Percentiles rank a stretch among this genome's conserved stretches.
Conservation (phyloP, 2,888 invertebrate genomes). For the Sipha maydis region DNA sequence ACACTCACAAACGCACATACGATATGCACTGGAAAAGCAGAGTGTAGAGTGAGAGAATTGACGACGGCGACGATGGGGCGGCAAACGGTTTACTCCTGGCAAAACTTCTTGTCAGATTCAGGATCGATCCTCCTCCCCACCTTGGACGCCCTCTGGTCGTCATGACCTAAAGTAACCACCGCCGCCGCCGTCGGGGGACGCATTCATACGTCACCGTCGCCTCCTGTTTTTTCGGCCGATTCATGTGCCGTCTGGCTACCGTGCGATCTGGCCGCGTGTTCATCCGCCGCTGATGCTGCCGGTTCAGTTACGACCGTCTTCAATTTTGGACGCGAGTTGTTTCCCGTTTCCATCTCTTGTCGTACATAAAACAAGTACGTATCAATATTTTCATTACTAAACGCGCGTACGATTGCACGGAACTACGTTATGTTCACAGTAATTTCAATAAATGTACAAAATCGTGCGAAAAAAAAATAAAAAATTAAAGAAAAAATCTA, state of each 20-base stretch:
- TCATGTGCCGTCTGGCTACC: slow-evolving; percentile 60
- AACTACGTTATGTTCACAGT: no score
- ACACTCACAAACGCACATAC: neutral
- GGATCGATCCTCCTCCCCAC: slow-evolving; percentile 60
- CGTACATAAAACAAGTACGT: neutral
- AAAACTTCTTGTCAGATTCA: slow-evolving; percentile 58
- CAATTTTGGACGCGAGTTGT: neutral
- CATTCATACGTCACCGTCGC: slow-evolving; percentile 53
- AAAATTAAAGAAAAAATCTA: no score
- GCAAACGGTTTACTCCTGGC: slow-evolving; percentile 54
- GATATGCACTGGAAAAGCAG: neutral
- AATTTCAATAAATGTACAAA: no score
- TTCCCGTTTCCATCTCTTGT: neutral
- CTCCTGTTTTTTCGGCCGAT: slow-evolving; percentile 29
- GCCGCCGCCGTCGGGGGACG: slow-evolving; percentile 53
- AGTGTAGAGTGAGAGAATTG: neutral
- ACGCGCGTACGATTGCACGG: no score
- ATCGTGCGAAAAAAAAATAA: no score
- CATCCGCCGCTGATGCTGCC: neutral
- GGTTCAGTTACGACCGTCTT: slow-evolving; percentile 1
- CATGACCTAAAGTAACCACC: slow-evolving; percentile 60
- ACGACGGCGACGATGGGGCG: slow-evolving; percentile 35
- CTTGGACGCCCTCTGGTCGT: slow-evolving; percentile 59
- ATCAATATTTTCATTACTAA: neutral
- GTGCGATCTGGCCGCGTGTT: slow-evolving; percentile 57